Base-by-base conservation (phyloP, 2,797 vertebrate genomes). In the Xiphophorus birchmanni region DNA sequence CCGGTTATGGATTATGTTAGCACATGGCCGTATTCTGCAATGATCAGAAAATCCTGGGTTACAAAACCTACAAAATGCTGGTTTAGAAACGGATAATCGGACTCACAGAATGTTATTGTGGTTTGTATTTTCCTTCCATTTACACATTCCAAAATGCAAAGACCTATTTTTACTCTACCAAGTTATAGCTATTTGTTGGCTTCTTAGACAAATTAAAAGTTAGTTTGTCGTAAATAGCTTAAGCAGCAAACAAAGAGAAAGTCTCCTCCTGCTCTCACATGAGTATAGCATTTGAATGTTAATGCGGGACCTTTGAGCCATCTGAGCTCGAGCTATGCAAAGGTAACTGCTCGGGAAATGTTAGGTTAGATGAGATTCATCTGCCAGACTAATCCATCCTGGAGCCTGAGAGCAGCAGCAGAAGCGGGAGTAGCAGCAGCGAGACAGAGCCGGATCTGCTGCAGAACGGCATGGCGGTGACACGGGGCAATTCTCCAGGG, bases 401-500 rank as follows among this genome's bases (percentile, higher is more conserved):
- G 90, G 90, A 93, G 93, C 89, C 92, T 84, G 89, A 87, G 89
- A 90, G 91, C 82, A 78, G 89, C 82, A 84, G 84, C 75, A 82
- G 84, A 11, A 65, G 60, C 56, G 67, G 79, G 88, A 92, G 69
- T 12, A 44, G 42, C 67, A 45, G 89, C 82, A 84, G 84, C 73
- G 82, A 89, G 86, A 86, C 74, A 54, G 65, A 82, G 84, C 58
- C 65, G 79, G 89, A 92, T 90, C 88, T 92, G 90, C 90, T 79
- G 91, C 89, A 92, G 90, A 95, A 91, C 90, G 89, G 90, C 89
- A 87, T 89, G 89, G 93, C 89, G 77, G 94, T 95, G 93, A 95
- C 95, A 95, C 91, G 82, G 95, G 95, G 93, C 94, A 95, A 95
- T 95, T 95, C 96, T 96, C 96, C 89, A 90, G 95, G 95, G 95